These are phyloP conservation scores for Antedon mediterranea DNA, from an alignment of 53 echinoderm and acorn worm species.

Conservation along the genomic window DNA sequence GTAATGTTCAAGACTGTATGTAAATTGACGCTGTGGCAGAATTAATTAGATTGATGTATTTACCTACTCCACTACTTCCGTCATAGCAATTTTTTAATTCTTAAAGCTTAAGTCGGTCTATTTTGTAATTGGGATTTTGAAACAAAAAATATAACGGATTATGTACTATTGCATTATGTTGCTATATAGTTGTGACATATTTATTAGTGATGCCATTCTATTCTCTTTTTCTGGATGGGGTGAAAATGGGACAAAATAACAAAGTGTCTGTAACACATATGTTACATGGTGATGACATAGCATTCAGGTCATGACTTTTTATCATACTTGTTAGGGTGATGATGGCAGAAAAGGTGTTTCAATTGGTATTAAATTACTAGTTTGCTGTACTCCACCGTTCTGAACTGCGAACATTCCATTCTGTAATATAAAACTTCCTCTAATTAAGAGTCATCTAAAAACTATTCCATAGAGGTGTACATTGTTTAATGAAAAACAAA, in stretches of 20 bases:
- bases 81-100: no score
- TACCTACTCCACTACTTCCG: not conserved
- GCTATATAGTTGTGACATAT: no score
- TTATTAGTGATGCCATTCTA: no score
- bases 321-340: not conserved
- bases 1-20: not conserved
- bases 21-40: not conserved
- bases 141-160: no score
- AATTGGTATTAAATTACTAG: not conserved
- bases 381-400: not conserved
- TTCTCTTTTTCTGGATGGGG: no score
- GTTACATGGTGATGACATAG: no score
- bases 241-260: no score
- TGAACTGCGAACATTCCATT: not conserved
- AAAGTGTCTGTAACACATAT: no score
- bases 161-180: no score
- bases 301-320: not conserved
- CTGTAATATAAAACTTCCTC: not conserved
- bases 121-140: no score
- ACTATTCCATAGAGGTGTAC: not conserved
- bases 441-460: not conserved
- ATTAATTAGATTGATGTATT: not conserved
- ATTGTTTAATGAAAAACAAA: not conserved
- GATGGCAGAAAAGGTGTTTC: not conserved
- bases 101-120: no score